Evolutionary conservation across 2,797 vertebrate genomes (phyloP).

Genomic region (Etheostoma perlongum): DNA sequence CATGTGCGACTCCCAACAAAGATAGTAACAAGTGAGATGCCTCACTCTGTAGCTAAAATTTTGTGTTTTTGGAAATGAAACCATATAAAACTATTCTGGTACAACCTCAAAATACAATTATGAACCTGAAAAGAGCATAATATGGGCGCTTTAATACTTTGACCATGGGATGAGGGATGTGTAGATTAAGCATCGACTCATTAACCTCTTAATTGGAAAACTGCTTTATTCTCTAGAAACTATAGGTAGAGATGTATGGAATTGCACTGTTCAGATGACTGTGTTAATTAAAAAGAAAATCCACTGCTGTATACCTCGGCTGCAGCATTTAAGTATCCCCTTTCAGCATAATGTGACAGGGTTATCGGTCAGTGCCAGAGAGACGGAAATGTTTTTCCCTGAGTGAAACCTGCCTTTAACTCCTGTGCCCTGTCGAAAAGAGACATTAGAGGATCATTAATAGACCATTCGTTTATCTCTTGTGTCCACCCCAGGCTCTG

Average conservation of each 20-base stretch:
- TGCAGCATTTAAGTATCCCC: slow-evolving; percentile 37
- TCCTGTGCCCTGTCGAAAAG: neutral
- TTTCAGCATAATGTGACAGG: slow-evolving; percentile 39
- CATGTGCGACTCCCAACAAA: too few species aligned
- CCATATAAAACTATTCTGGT: too few species aligned
- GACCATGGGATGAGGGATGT: slow-evolving; percentile 12
- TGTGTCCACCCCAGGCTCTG: slow-evolving; percentile 13
- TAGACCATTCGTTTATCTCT: slow-evolving; percentile 29
- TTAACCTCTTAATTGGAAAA: slow-evolving; percentile 25
- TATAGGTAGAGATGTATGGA: neutral
- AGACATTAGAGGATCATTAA: slow-evolving; percentile 27
- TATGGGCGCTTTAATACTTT: neutral
- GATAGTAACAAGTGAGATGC: too few species aligned
- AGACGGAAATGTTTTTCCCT: slow-evolving; percentile 19
- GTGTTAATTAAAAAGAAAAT: slow-evolving; percentile 44
- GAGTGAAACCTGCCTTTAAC: slow-evolving; percentile 9
- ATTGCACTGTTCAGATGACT: slow-evolving; percentile 25
- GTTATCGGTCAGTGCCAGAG: slow-evolving; percentile 36
- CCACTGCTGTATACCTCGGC: neutral
- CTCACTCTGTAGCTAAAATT: too few species aligned
- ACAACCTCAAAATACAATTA: too few species aligned
- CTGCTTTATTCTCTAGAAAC: neutral
- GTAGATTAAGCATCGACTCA: slow-evolving; percentile 21
- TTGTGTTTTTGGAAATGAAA: too few species aligned
- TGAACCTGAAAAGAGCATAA: too few species aligned